Evolutionary conservation across 2,888 invertebrate species (phyloP).

Genomic region (Morpho deidamia): DNA sequence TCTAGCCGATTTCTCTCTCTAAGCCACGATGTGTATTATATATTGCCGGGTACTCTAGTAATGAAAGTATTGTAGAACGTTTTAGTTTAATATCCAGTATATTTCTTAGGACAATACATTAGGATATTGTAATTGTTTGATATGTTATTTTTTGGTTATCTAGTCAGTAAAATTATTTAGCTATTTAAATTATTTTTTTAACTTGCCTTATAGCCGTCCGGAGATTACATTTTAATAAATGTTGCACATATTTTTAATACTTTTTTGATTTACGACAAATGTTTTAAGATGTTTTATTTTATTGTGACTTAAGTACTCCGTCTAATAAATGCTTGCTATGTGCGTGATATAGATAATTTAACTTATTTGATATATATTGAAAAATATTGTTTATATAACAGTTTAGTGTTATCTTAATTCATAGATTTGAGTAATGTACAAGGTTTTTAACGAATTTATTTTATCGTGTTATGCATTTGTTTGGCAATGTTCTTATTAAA

Average conservation of each 20-base stretch:
- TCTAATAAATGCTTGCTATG: conserved; percentile 17
- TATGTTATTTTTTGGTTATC: conserved; percentile 1
- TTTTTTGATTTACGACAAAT: conserved; percentile 5
- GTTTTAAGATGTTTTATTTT: not conserved
- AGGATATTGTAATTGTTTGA: not conserved
- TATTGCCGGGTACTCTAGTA: no score
- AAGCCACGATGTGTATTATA: no score
- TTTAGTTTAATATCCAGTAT: not conserved
- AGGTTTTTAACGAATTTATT: conserved; percentile 8
- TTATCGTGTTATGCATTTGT: not conserved
- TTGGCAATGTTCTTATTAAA: not conserved
- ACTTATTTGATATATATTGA: not conserved
- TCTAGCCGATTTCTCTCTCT: no score
- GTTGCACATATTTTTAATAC: not conserved
- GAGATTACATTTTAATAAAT: not conserved
- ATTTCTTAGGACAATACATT: not conserved
- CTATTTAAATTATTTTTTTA: not conserved
- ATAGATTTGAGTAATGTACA: not conserved
- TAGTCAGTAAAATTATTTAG: not conserved
- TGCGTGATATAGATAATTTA: not conserved
- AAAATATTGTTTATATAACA: conserved; percentile 1
- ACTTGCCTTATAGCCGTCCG: conserved; percentile 14
- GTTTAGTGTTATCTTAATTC: not conserved
- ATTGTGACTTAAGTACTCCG: conserved; percentile 7
- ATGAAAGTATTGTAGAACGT: no score